Evolutionary conservation across 2,113 vertebrate species (phyloP).

Genomic region (Excalfactoria chinensis): DNA sequence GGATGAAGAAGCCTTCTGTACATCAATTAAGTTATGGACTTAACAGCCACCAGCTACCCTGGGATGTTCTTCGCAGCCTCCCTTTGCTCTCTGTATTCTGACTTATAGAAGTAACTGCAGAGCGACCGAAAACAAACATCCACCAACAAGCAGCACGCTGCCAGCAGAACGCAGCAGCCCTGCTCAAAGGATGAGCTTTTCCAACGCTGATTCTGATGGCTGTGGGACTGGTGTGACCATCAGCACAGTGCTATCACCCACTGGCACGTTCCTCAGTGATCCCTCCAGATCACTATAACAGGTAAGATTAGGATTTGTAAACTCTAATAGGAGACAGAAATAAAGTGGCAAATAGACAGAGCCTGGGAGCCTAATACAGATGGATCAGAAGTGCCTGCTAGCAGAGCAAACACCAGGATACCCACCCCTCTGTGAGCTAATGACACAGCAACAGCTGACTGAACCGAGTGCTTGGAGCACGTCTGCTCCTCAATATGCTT

Average conservation of each 20-base stretch:
- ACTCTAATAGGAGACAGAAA: neutral
- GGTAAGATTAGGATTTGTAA: neutral
- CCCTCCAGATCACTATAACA: neutral
- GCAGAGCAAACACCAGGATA: neutral
- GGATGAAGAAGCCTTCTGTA: neutral
- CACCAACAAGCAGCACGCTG: neutral
- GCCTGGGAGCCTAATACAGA: neutral
- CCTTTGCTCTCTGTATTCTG: neutral
- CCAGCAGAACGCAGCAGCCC: neutral
- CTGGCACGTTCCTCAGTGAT: neutral
- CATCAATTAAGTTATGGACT: neutral
- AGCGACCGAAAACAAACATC: neutral
- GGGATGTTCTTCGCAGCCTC: neutral
- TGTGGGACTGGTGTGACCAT: neutral
- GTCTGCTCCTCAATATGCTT: neutral
- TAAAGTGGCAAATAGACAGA: neutral
- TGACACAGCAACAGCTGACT: neutral
- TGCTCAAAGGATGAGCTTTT: rapidly evolving
- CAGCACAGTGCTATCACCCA: rapidly evolving
- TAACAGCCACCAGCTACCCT: neutral
- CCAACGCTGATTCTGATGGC: neutral
- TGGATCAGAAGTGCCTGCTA: neutral
- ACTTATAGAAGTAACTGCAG: neutral
- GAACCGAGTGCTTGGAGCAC: neutral
- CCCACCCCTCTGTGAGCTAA: neutral